These are phyloP conservation scores for Whitmania pigra DNA, from an alignment of 1,140 invertebrate species.

Conservation along the genomic window DNA sequence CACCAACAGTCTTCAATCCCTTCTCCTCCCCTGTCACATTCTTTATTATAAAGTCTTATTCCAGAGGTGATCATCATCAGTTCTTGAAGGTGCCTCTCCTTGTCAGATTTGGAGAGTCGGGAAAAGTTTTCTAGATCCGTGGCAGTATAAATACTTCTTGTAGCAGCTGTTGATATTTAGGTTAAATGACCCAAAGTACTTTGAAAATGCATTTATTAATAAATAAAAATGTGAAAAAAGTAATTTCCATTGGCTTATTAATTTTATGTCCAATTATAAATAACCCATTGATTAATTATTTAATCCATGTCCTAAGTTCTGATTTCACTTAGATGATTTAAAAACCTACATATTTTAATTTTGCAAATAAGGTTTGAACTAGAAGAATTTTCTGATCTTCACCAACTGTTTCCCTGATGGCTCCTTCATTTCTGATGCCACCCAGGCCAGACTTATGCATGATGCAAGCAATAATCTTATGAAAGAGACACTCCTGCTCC, in stretches of 20 bases:
- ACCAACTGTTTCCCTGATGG: slow-evolving; percentile 48
- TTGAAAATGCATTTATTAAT: too few species aligned
- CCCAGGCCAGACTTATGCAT: slow-evolving; percentile 41
- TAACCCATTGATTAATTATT: too few species aligned
- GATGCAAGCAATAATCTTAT: slow-evolving; percentile 44
- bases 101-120: slow-evolving; percentile 43
- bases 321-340: too few species aligned
- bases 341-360: too few species aligned
- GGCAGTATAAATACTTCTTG: slow-evolving; percentile 59
- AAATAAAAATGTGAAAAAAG: too few species aligned
- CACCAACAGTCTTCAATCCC: slow-evolving; percentile 1
- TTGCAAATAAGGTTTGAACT: too few species aligned
- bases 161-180: slow-evolving; percentile 42
- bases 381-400: neutral
- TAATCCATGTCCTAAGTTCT: too few species aligned
- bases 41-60: slow-evolving; percentile 44
- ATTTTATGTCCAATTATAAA: too few species aligned
- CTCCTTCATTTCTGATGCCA: slow-evolving; percentile 42
- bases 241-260: too few species aligned
- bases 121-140: slow-evolving; percentile 56
- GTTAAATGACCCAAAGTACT: neutral
- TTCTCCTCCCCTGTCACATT: slow-evolving; percentile 44
- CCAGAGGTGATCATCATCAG: slow-evolving; percentile 43
- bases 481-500: slow-evolving; percentile 42
- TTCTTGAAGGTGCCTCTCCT: slow-evolving; percentile 42